Base-by-base conservation (phyloP, 2,888 invertebrate species). In the Leucophenga montana region DNA sequence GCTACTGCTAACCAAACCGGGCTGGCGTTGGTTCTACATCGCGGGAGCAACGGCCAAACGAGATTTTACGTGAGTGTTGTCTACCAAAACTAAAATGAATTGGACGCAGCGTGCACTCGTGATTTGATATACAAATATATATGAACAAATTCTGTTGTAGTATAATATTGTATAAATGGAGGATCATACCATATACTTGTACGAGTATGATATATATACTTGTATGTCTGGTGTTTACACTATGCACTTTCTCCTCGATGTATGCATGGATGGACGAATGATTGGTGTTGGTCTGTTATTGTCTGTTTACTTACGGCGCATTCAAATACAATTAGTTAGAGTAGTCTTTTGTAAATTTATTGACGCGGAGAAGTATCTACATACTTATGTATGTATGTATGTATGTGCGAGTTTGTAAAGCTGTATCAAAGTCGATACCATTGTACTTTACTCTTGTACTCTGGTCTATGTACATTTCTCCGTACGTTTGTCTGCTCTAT, bases 11-110 rank as follows among this genome's bases (percentile, higher is more conserved):
- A 92, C 92, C 22, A 94, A 93, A 77, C 94, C 94, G 77, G 90
- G 92, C 68, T 93, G 93, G 89, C 91, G 91, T 84, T 95, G 95
- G 94, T 90, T 94, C 76, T 94, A 94, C 87, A 90, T 96, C 57
- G 94, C 94, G 39, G 83, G 91, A 59, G 91, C 90, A 84, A 96
- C 96, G 1, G 90, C 91, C 1, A 93, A 93, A 0, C 91, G 96
- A 78, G 96, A 96, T 90, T 74, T 93, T 67, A 83, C 76, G 87
- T 87, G 76, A 87, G 87, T 87, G 65, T 54, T 14, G 39, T 16
- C 31, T 56, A n/a, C 39, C 8, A 39, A 39, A 39, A 39, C 8
- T 11, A 39, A 39, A 39, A 3, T 11, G 1, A 39, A 39, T 11
- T 5, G 1, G 8, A 39, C 8, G 11, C 5, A 5, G 39, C 8